A percentile compares a stretch with the other conserved stretches of the same genome.
These are phyloP conservation scores for Gallinago jamesoni DNA, from an alignment of 2,113 vertebrate genomes.

Conservation along the genomic window DNA sequence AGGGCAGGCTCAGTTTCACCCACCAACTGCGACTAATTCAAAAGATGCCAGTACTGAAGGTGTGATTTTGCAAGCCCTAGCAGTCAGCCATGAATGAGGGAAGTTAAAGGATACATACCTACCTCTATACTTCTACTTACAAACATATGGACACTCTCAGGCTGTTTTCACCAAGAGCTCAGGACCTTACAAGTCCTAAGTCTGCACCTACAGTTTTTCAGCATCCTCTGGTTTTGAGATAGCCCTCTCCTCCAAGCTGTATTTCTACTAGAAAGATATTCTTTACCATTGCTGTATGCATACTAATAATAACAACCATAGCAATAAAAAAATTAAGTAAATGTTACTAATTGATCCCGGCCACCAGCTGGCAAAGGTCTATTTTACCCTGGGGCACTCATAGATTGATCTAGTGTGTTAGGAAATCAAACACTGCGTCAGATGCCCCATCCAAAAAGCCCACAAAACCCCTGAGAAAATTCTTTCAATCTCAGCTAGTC, in stretches of 20 bases:
- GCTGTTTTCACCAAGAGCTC: not conserved
- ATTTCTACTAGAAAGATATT: not conserved
- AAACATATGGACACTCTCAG: not conserved
- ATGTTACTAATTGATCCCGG: not conserved
- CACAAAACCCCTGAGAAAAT: not conserved
- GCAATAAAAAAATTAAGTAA: not conserved
- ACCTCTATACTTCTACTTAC: not conserved
- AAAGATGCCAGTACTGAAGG: not conserved
- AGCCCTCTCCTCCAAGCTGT: not conserved
- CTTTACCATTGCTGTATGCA: not conserved
- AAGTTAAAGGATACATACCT: not conserved
- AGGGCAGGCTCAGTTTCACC: not conserved
- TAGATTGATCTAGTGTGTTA: not conserved
- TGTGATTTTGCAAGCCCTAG: not conserved
- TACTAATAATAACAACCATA: not conserved
- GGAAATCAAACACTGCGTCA: not conserved
- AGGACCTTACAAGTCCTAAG: not conserved
- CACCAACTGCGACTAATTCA: not conserved
- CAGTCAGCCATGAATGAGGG: not conserved
- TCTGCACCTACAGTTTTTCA: not conserved
- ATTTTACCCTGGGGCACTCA: not conserved
- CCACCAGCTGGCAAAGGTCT: not conserved
- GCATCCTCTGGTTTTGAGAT: not conserved
- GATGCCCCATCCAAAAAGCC: not conserved
- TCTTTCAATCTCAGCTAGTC: not conserved